Evolutionary conservation across 2,797 vertebrate genomes (phyloP).

Genomic region (Paedocypris micromegethes): DNA sequence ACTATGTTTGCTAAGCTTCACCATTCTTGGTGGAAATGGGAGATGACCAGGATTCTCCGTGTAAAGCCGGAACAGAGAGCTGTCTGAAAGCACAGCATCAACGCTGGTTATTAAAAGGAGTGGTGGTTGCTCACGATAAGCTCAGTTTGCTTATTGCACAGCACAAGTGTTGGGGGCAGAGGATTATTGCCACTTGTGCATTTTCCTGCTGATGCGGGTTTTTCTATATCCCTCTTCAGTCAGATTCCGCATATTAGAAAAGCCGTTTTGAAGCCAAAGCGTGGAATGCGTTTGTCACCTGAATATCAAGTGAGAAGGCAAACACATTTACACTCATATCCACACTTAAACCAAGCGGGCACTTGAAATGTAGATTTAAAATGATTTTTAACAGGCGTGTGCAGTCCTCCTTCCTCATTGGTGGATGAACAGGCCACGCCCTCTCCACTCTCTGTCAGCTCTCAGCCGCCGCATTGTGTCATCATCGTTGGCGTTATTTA

Average conservation of each 20-base stretch:
- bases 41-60: constrained; percentile 30
- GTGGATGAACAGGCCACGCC: neutral
- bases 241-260: constrained; percentile 69
- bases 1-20: neutral
- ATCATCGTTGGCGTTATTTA: constrained; percentile 56
- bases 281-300: constrained; percentile 58
- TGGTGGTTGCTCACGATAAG: constrained; percentile 71
- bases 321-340: constrained; percentile 2
- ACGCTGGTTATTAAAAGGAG: constrained; percentile 68
- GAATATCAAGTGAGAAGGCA: constrained; percentile 58
- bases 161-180: constrained; percentile 63
- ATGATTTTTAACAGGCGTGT: neutral
- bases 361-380: constrained; percentile 6
- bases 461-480: constrained; percentile 31
- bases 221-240: constrained; percentile 66
- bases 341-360: neutral
- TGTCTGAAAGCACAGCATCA: constrained; percentile 55
- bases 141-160: constrained; percentile 52
- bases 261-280: constrained; percentile 67
- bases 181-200: constrained; percentile 73
- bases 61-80: constrained; percentile 63
- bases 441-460: constrained; percentile 15
- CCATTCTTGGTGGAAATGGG: constrained; percentile 13
- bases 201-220: constrained; percentile 76
- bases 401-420: neutral